A percentile compares a stretch with the other conserved stretches of the same genome.
These are phyloP conservation scores for Norana najaformis DNA, from an alignment of 2,888 invertebrate species.

Conservation along the genomic window DNA sequence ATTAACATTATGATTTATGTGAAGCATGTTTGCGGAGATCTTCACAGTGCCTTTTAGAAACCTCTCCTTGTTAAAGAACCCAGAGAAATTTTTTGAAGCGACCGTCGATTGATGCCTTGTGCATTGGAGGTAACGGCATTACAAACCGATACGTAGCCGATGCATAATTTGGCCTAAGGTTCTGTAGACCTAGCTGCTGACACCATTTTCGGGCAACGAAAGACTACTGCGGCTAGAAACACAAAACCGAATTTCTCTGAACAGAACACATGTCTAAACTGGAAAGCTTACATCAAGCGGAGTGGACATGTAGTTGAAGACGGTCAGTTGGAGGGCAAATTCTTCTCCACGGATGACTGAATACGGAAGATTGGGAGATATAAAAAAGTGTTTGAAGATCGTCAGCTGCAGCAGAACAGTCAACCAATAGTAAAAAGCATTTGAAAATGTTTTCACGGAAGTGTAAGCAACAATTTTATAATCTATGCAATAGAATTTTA, in stretches of 20 bases:
- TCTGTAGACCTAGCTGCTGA: not conserved
- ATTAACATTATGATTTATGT: not conserved
- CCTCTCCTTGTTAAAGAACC: no score
- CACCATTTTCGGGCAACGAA: not conserved
- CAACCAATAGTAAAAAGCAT: not conserved
- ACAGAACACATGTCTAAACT: not conserved
- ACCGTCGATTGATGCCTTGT: not conserved
- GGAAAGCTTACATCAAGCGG: not conserved
- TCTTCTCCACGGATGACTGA: slow-evolving; percentile 87
- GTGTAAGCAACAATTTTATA: not conserved
- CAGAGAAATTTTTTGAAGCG: not conserved
- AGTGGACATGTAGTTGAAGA: slow-evolving; percentile 79
- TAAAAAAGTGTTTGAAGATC: slow-evolving; percentile 82
- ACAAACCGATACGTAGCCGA: not conserved
- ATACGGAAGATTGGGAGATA: slow-evolving; percentile 83
- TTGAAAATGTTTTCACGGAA: not conserved
- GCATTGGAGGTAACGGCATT: not conserved
- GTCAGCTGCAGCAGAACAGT: slow-evolving; percentile 36
- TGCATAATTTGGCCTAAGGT: not conserved
- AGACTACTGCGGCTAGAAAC: not conserved
- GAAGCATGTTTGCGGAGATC: no score
- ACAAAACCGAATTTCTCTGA: not conserved
- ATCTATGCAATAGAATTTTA: no score
- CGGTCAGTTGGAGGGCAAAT: slow-evolving; percentile 81
- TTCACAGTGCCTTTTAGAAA: no score